Evolutionary conservation across 2,888 invertebrate genomes (phyloP).

Genomic region (Nephrotoma flavescens): DNA sequence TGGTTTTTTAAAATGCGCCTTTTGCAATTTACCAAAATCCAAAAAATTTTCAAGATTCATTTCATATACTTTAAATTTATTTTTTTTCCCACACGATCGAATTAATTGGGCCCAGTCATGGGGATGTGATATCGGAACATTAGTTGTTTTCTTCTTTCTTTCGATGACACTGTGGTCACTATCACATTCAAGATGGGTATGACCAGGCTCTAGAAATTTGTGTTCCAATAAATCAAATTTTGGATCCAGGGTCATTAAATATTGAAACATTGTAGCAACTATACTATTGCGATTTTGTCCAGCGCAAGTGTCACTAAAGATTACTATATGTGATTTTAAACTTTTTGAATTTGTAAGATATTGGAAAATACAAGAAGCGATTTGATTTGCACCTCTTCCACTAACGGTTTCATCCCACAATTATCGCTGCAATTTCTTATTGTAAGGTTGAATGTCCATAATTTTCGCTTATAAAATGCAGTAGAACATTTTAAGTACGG

Average conservation of each 20-base stretch:
- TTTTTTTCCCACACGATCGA: not conserved
- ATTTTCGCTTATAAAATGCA: too few species aligned
- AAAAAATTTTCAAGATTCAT: not conserved
- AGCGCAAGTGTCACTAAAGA: not conserved
- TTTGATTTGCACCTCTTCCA: not conserved
- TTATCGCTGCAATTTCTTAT: too few species aligned
- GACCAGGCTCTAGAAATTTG: not conserved
- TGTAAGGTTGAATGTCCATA: too few species aligned
- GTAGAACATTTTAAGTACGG: too few species aligned
- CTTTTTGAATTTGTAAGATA: not conserved
- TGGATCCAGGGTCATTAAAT: not conserved
- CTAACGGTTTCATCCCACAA: too few species aligned
- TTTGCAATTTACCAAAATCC: not conserved
- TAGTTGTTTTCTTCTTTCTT: not conserved
- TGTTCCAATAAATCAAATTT: not conserved
- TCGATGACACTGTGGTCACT: not conserved
- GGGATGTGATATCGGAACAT: not conserved
- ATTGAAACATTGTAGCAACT: not conserved
- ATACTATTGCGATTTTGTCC: not conserved
- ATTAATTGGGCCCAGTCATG: not conserved
- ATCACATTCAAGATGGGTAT: not conserved
- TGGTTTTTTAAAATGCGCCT: not conserved
- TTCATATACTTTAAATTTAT: not conserved
- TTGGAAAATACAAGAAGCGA: not conserved
- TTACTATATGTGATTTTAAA: not conserved